These are phyloP conservation scores for Motacilla tschutschensis DNA, from an alignment of 2,113 vertebrate species.

Conservation along the genomic window DNA sequence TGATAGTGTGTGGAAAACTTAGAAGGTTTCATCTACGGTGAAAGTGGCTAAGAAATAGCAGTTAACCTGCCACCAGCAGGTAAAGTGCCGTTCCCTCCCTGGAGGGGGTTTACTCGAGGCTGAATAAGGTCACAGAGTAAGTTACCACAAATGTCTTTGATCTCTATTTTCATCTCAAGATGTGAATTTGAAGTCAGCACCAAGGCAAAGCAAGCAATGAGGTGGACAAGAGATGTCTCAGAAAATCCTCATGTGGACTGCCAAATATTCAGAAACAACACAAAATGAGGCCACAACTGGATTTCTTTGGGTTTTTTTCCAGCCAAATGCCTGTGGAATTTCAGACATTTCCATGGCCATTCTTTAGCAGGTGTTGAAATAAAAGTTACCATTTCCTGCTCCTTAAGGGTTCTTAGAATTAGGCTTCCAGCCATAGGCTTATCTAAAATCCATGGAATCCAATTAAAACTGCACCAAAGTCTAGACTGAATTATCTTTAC, in stretches of 20 bases:
- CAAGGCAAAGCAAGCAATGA: not conserved
- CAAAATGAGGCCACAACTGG: not conserved
- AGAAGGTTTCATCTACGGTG: not conserved
- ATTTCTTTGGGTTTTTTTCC: not conserved
- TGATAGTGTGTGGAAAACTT: not conserved
- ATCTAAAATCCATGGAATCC: constrained; percentile 81
- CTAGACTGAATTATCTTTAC: constrained; percentile 77
- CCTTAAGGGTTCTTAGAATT: constrained; percentile 56
- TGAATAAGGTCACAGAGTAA: not conserved
- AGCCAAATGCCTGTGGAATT: not conserved
- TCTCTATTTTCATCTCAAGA: not conserved
- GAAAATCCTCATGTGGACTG: not conserved
- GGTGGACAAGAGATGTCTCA: not conserved
- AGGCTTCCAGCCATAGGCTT: constrained; percentile 69
- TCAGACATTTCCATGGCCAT: not conserved
- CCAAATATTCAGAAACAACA: not conserved
- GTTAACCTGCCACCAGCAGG: not conserved
- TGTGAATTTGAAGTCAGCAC: not conserved
- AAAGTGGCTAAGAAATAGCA: not conserved
- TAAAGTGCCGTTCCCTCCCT: not conserved
- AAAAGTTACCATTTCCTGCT: constrained; percentile 44
- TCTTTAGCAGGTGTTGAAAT: constrained; percentile 32
- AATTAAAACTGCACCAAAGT: constrained; percentile 79
- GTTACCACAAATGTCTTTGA: not conserved
- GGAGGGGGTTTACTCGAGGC: not conserved